Conservation (phyloP, 2,888 invertebrate genomes). For the Perithous albicinctus region DNA sequence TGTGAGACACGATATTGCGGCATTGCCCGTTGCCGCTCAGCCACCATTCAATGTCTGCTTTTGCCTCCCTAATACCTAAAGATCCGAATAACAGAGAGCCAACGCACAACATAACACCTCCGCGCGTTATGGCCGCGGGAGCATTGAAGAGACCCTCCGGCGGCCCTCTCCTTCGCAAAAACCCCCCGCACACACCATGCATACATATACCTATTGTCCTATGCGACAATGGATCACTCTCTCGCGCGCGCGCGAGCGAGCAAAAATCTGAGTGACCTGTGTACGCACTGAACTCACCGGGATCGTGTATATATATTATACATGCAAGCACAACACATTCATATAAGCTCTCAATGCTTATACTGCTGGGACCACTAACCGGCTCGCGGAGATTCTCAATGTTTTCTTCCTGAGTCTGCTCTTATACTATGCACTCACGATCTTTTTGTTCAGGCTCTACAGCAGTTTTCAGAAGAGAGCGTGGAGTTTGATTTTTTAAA, state of each 20-base stretch:
- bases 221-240: conserved; percentile 82
- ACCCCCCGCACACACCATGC: conserved; percentile 55
- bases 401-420: conserved; percentile 44
- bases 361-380: conserved; percentile 40
- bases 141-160: conserved; percentile 77
- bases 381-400: conserved; percentile 54
- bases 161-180: conserved; percentile 14
- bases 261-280: conserved; percentile 77
- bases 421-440: conserved; percentile 48
- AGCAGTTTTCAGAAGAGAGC: conserved; percentile 3
- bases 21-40: conserved; percentile 37
- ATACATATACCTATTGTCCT: conserved; percentile 75
- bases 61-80: conserved; percentile 60
- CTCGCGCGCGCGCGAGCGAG: conserved; percentile 45
- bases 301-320: conserved; percentile 35
- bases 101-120: conserved; percentile 83
- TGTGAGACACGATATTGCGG: conserved; percentile 56
- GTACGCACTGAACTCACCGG: conserved; percentile 69
- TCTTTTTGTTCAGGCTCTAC: conserved; percentile 54
- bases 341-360: conserved; percentile 35
- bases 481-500: conserved; percentile 21
- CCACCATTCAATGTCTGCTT: conserved; percentile 52
- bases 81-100: conserved; percentile 73
- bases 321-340: conserved; percentile 30
- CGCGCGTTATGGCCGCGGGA: conserved; percentile 75